Base-by-base conservation (phyloP, 2,888 invertebrate genomes). In the Dolomedes plantarius region DNA sequence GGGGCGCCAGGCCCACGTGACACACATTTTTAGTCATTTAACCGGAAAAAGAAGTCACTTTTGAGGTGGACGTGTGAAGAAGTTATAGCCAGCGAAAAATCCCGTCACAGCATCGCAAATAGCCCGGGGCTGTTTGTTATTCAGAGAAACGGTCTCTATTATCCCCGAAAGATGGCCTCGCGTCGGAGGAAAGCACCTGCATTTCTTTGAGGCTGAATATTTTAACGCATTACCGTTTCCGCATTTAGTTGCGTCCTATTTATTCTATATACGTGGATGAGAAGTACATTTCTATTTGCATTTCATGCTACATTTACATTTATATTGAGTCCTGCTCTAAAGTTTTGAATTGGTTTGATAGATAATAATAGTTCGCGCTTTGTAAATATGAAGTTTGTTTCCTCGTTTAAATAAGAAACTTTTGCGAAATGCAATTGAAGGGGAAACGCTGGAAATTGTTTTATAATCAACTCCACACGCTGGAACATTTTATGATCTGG, bases 41-140 rank as follows among this genome's bases (percentile, higher is more conserved):
- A 83, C 64, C 83, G 76, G 83, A 72, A 81, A 77, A 83, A 83
- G 76, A 83, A 83, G 76, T 76, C 76, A 77, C 71, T 83, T 77
- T 72, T 72, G 65, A 76, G 29, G 19, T 72, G 64, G 76, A 75
- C 82, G 75, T 82, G 82, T 69, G 6, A 32, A 56, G 69, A 71
- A 78, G 50, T 68, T 68, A 36, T 23, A 77, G 72, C 36, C 46
- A 11, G 64, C 19, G 27, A 62, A 19, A 56, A 56, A 67, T 32
- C 13, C 69, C 28, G n/a, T 39, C 5, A 46, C 72, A 28, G 83
- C 83, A 83, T 83, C 50, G 19, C 72, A 83, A 83, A 83, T 46
- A 83, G 76, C 76, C 16, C 1, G 5, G n/a, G 62, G 64, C 83
- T 83, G 76, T 56, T 83, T 83, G 83, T 64, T 83, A 83, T 83